Percentiles rank a stretch among this genome's conserved stretches.
These are phyloP conservation scores for Hippopotamyrus pictus DNA, from an alignment of 2,797 vertebrate genomes.

Conservation along the genomic window DNA sequence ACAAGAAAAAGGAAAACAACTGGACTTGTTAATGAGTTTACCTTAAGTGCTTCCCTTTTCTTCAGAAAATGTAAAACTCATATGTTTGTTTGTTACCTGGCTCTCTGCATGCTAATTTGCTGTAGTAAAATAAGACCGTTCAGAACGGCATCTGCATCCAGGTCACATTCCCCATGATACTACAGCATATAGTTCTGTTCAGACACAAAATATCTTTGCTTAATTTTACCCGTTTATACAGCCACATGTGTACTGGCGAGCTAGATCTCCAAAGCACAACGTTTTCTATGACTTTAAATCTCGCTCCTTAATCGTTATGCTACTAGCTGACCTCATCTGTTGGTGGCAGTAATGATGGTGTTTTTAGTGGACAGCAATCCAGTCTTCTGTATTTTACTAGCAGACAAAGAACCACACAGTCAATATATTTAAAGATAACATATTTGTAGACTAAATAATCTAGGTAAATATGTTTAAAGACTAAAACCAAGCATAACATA, in stretches of 20 bases:
- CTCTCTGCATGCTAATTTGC: not conserved
- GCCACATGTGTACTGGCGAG: not conserved
- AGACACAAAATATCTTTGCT: not conserved
- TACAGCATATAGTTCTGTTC: not conserved
- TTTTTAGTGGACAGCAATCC: not conserved
- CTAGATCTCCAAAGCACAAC: not conserved
- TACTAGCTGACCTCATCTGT: not conserved
- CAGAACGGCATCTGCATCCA: not conserved
- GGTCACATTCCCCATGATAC: not conserved
- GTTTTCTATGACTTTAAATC: not conserved
- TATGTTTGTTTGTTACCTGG: not conserved
- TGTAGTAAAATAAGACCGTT: not conserved
- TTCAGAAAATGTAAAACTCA: not conserved
- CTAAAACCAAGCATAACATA: not conserved
- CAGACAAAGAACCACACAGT: not conserved
- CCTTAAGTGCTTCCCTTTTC: not conserved
- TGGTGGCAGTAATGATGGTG: not conserved
- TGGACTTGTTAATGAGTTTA: slow-evolving; percentile 8
- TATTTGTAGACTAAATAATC: not conserved
- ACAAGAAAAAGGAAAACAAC: not conserved
- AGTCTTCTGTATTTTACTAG: not conserved
- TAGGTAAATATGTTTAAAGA: not conserved
- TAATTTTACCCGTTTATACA: not conserved
- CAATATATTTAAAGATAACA: not conserved
- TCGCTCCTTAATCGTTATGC: not conserved